These are phyloP conservation scores for Neelides sp. DNA, from an alignment of 1,140 invertebrate genomes.

Conservation along the genomic window DNA sequence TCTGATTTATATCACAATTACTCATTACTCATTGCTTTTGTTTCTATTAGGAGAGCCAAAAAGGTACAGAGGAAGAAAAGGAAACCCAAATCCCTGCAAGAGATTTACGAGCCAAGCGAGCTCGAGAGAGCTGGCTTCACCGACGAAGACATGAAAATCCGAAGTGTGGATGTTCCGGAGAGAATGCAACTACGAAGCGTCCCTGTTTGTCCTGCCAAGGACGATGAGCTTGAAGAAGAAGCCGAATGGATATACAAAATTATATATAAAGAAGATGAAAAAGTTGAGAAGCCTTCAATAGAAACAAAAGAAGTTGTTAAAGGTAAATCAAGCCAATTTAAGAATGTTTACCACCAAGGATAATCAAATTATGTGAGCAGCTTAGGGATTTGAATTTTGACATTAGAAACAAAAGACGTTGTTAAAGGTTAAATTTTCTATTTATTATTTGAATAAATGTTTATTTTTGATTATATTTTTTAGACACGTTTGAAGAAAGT, in stretches of 20 bases:
- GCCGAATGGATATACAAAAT: conserved; percentile 96
- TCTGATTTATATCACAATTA: conserved; percentile 1
- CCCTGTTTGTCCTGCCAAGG: conserved; percentile 60
- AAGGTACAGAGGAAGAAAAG: conserved; percentile 65
- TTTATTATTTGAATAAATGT: no score
- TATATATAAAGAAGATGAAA: no score
- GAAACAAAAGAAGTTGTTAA: conserved; percentile 32
- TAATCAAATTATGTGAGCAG: no score
- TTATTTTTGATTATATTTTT: no score
- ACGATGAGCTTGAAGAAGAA: conserved; percentile 84
- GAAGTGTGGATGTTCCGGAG: conserved; percentile 78
- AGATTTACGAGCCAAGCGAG: conserved; percentile 94
- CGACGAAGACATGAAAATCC: conserved; percentile 82
- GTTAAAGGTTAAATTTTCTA: no score
- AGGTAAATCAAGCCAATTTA: neutral
- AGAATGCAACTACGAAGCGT: conserved; percentile 81
- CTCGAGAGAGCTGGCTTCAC: conserved; percentile 91
- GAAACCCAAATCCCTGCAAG: conserved; percentile 78
- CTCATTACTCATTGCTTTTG: conserved; percentile 14
- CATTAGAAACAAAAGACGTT: no score
- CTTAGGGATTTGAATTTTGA: no score
- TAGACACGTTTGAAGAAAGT: no score
- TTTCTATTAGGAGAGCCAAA: conserved; percentile 41
- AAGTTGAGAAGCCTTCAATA: conserved; percentile 80
- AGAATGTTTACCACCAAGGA: no score